phyloP scores from a whole-genome alignment of 2,797 vertebrate species.

The Sardinella longiceps region DNA sequence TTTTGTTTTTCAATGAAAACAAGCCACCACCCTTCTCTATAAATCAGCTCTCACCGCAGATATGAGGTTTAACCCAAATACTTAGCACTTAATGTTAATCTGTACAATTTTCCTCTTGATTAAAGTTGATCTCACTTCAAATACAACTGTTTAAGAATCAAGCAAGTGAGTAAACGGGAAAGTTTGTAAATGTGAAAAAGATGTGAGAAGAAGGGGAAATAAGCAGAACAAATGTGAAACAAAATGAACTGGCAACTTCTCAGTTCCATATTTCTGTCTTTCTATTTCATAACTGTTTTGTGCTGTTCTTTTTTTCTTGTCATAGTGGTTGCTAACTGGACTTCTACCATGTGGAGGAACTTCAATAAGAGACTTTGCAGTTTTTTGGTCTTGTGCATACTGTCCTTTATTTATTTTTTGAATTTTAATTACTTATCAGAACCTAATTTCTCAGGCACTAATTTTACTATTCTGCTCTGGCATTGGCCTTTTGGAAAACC shows the following conservation, averaged over 20 bases:
- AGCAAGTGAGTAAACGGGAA: too few species aligned
- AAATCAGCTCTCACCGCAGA: neutral
- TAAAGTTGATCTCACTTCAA: neutral
- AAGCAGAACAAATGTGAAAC: neutral
- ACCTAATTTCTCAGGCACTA: neutral
- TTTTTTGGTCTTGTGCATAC: neutral
- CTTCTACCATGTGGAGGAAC: neutral
- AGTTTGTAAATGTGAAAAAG: too few species aligned
- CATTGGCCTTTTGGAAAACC: slow-evolving; percentile 80
- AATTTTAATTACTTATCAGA: neutral
- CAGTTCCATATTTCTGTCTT: neutral
- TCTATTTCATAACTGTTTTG: neutral
- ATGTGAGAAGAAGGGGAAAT: neutral
- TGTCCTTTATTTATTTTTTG: neutral
- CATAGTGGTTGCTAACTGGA: neutral
- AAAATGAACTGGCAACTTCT: neutral
- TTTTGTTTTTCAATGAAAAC: neutral
- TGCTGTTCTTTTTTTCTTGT: neutral
- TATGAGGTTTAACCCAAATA: neutral
- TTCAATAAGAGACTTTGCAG: neutral
- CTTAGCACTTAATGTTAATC: too few species aligned
- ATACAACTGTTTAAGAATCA: neutral
- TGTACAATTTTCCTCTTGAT: too few species aligned
- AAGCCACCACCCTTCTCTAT: neutral
- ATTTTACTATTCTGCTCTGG: slow-evolving; percentile 83